A percentile compares a stretch with the other conserved stretches of the same genome.
Conservation (phyloP, 2,113 vertebrate species). For the Arvicanthis niloticus region DNA sequence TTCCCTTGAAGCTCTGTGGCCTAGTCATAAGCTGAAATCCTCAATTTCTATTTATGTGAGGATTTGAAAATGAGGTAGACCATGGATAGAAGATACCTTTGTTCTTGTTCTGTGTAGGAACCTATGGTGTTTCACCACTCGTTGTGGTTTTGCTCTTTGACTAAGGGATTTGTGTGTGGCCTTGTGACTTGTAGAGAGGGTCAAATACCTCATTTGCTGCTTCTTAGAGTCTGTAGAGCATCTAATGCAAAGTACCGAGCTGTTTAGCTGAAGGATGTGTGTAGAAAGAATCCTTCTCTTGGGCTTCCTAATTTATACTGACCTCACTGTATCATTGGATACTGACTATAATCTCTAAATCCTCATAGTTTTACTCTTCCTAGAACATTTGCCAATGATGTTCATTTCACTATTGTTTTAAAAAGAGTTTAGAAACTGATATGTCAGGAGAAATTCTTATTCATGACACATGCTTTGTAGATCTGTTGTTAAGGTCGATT, state of each 20-base stretch:
- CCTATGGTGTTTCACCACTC: neutral
- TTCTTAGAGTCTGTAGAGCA: constrained; percentile 51
- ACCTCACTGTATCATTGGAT: constrained; percentile 58
- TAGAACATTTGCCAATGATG: constrained; percentile 40
- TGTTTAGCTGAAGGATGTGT: constrained; percentile 47
- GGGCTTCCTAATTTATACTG: constrained; percentile 63
- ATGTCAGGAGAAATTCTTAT: constrained; percentile 14
- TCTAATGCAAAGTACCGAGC: constrained; percentile 30
- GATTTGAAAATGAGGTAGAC: constrained; percentile 17
- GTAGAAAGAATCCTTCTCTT: constrained; percentile 34
- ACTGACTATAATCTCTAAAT: constrained; percentile 60
- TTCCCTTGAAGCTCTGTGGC: constrained; percentile 46
- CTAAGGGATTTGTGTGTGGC: neutral
- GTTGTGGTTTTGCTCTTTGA: neutral
- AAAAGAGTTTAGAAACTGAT: constrained; percentile 43
- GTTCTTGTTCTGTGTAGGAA: constrained; percentile 5
- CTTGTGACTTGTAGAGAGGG: constrained; percentile 15
- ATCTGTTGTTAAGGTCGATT: constrained; percentile 26
- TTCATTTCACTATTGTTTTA: constrained; percentile 48
- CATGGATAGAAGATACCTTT: constrained; percentile 32
- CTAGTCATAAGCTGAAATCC: neutral
- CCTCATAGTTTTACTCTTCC: constrained; percentile 37
- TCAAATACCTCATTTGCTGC: constrained; percentile 45
- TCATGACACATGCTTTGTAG: constrained; percentile 16
- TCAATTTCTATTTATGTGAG: neutral